Percentiles rank a stretch among this genome's conserved stretches.
Evolutionary conservation across 2,113 vertebrate species (phyloP).

Genomic region (Clarias macrocephalus): DNA sequence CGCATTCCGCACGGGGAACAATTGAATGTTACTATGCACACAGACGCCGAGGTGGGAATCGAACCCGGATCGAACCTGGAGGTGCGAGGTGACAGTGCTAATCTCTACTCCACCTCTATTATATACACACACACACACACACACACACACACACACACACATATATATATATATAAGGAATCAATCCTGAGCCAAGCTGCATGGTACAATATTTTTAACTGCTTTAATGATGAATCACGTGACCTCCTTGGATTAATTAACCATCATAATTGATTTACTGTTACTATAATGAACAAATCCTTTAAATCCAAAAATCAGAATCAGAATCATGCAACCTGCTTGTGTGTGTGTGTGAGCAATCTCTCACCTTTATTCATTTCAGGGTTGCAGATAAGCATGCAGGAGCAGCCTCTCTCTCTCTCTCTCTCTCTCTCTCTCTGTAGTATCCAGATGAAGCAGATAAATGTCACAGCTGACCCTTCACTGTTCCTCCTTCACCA

Average conservation of each 20-base stretch:
- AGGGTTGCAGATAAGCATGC: slow-evolving; percentile 31
- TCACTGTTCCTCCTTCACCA: slow-evolving; percentile 6
- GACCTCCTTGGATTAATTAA: background rate
- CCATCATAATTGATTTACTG: background rate
- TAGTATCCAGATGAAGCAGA: slow-evolving; percentile 18
- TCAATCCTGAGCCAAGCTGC: too few relatives aligned
- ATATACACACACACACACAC: too few relatives aligned
- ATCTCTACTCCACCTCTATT: too few relatives aligned
- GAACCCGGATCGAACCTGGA: too few relatives aligned
- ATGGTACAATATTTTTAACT: background rate
- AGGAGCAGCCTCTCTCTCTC: background rate
- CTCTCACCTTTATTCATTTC: slow-evolving; percentile 48
- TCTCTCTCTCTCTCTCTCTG: slow-evolving; percentile 6
- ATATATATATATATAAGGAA: too few relatives aligned
- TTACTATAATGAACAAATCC: background rate
- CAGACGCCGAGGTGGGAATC: too few relatives aligned
- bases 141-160: too few relatives aligned
- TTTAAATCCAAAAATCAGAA: background rate
- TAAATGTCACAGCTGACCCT: slow-evolving; percentile 29
- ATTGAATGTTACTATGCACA: too few relatives aligned
- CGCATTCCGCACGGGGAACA: too few relatives aligned
- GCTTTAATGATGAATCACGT: background rate
- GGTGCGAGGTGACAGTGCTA: too few relatives aligned
- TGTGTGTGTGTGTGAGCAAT: background rate
- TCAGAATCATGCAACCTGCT: background rate